A percentile compares a stretch with the other conserved stretches of the same genome.
These are phyloP conservation scores for Cochlearius cochlearius DNA, from an alignment of 2,113 vertebrate species.

Conservation along the genomic window DNA sequence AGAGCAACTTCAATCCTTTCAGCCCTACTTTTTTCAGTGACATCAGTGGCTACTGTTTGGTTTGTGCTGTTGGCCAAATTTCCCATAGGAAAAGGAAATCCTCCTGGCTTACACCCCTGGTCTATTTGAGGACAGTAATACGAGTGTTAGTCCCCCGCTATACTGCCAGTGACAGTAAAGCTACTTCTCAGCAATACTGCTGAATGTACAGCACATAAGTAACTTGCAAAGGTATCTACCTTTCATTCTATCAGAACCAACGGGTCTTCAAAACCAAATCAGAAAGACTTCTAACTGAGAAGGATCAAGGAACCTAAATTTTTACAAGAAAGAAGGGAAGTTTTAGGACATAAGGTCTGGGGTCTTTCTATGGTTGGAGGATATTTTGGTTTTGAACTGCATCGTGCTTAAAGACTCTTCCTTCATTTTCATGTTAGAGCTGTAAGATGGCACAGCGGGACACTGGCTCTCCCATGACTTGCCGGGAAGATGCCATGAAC, in stretches of 20 bases:
- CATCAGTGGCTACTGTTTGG: background rate
- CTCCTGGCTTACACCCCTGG: background rate
- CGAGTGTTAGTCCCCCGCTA: background rate
- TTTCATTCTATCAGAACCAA: background rate
- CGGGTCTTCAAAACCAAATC: background rate
- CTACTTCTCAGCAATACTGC: background rate
- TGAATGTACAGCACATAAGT: background rate
- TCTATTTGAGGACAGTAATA: background rate
- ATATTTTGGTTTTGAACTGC: background rate
- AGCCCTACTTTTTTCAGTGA: background rate
- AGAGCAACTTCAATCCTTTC: background rate
- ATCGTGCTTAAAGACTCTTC: background rate
- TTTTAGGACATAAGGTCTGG: background rate
- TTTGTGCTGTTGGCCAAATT: background rate
- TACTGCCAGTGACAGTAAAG: background rate
- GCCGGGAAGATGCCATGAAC: background rate
- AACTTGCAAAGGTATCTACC: background rate
- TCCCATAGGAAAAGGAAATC: background rate
- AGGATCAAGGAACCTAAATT: background rate
- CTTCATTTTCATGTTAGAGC: background rate
- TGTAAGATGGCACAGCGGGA: background rate
- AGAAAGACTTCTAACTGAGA: background rate
- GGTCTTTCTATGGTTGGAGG: background rate
- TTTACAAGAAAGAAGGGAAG: background rate
- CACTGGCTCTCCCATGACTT: background rate